A percentile compares a stretch with the other conserved stretches of the same genome.
These are phyloP conservation scores for Chelon labrosus DNA, from an alignment of 2,797 vertebrate species.

Conservation along the genomic window DNA sequence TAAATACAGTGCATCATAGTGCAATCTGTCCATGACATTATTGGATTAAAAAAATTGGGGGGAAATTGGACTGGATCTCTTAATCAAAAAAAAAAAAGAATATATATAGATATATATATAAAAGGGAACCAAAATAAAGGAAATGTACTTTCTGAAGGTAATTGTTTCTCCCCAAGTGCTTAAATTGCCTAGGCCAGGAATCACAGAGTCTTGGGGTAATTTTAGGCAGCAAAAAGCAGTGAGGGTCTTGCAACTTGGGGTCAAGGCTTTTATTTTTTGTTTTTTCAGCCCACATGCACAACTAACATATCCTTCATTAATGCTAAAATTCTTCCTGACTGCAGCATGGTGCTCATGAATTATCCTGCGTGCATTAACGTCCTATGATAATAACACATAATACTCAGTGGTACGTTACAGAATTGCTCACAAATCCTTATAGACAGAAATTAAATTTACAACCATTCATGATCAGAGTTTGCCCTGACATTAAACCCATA, in stretches of 20 bases:
- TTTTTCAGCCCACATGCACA: neutral
- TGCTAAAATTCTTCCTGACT: neutral
- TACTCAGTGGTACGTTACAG: slow-evolving; percentile 22
- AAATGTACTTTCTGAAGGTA: slow-evolving; percentile 70
- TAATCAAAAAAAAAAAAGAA: slow-evolving; percentile 35
- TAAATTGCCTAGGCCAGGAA: slow-evolving; percentile 71
- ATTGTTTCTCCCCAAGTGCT: slow-evolving; percentile 65
- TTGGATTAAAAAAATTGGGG: slow-evolving; percentile 38
- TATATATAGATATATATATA: too few relatives aligned
- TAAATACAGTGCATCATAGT: neutral
- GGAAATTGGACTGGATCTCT: slow-evolving; percentile 68
- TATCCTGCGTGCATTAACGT: neutral
- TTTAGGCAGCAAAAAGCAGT: slow-evolving; percentile 50
- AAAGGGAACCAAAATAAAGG: slow-evolving; percentile 14
- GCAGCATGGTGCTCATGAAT: neutral
- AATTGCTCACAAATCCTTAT: slow-evolving; percentile 14
- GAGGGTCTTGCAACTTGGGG: slow-evolving; percentile 1
- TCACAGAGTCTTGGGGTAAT: slow-evolving; percentile 53
- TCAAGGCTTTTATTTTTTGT: slow-evolving; percentile 2
- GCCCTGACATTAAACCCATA: neutral
- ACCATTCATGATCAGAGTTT: neutral
- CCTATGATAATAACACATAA: neutral
- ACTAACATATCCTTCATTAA: neutral
- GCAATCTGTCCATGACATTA: slow-evolving; percentile 13
- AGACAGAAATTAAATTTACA: slow-evolving; percentile 24